Percentiles rank a stretch among this genome's conserved stretches.
These are phyloP conservation scores for Anarhynchus alexandrinus DNA, from an alignment of 2,113 vertebrate species.

Conservation along the genomic window DNA sequence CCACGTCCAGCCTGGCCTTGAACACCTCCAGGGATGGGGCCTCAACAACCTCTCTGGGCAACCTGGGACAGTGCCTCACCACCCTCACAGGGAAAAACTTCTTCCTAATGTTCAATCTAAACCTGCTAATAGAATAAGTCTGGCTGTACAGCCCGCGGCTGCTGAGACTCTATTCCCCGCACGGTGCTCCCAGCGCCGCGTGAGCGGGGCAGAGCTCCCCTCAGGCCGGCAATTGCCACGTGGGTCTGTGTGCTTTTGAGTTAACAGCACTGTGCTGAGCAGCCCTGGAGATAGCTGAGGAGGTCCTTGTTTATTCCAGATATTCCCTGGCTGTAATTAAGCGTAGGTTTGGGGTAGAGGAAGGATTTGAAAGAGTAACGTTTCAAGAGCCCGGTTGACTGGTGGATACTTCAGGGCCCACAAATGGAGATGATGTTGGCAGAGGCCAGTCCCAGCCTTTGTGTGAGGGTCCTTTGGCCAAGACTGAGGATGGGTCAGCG, in stretches of 20 bases:
- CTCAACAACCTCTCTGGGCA: too few species aligned
- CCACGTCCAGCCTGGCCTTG: too few species aligned
- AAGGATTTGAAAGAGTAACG: background rate
- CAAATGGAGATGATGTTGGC: rapidly evolving
- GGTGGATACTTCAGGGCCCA: background rate
- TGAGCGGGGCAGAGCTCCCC: background rate
- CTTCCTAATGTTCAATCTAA: too few species aligned
- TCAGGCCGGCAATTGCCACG: background rate
- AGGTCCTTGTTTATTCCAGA: background rate
- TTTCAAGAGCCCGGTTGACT: background rate
- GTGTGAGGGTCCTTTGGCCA: background rate
- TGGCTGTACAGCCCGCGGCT: background rate
- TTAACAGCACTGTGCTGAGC: background rate
- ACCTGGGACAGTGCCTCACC: too few species aligned
- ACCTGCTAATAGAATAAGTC: background rate
- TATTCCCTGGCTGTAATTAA: background rate
- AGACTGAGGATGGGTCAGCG: background rate
- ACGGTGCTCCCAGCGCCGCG: background rate
- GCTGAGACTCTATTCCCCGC: background rate
- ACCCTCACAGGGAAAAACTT: too few species aligned
- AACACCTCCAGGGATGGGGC: too few species aligned
- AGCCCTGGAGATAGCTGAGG: background rate
- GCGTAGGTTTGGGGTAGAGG: background rate
- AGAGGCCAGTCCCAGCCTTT: background rate
- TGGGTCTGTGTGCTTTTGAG: background rate